These are phyloP conservation scores for Sciurus carolinensis DNA, from an alignment of 2,797 vertebrate species.

Conservation along the genomic window DNA sequence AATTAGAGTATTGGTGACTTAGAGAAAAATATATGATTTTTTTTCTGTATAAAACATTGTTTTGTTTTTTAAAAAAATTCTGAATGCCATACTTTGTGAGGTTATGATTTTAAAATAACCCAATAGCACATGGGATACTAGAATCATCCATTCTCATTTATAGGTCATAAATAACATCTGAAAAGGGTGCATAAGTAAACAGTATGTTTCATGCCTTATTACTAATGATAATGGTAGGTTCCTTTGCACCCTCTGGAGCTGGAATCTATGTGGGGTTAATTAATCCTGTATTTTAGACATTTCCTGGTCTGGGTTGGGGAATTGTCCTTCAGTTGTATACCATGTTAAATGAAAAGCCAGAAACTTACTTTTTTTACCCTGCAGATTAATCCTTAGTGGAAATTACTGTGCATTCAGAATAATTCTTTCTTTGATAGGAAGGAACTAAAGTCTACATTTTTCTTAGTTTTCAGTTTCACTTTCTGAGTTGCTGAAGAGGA, in stretches of 20 bases:
- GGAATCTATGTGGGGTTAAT: slow-evolving; percentile 3
- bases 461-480: slow-evolving; percentile 36
- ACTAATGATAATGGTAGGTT: not conserved
- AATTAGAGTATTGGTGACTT: not conserved
- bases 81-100: not conserved
- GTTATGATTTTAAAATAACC: slow-evolving; percentile 31
- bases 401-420: not conserved
- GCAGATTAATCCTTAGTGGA: not conserved
- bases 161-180: not conserved
- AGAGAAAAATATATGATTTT: slow-evolving; percentile 21
- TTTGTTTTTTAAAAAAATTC: not conserved
- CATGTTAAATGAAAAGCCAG: slow-evolving; percentile 42
- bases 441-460: slow-evolving; percentile 32
- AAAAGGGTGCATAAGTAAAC: not conserved
- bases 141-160: not conserved
- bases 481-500: slow-evolving; percentile 39
- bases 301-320: not conserved
- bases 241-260: not conserved
- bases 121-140: not conserved
- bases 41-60: not conserved
- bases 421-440: slow-evolving; percentile 13
- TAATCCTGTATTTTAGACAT: slow-evolving; percentile 27
- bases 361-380: not conserved
- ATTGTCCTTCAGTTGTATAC: not conserved
- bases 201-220: slow-evolving; percentile 13